Base-by-base conservation (phyloP, 2,113 vertebrate genomes). In the Halcyon senegalensis region DNA sequence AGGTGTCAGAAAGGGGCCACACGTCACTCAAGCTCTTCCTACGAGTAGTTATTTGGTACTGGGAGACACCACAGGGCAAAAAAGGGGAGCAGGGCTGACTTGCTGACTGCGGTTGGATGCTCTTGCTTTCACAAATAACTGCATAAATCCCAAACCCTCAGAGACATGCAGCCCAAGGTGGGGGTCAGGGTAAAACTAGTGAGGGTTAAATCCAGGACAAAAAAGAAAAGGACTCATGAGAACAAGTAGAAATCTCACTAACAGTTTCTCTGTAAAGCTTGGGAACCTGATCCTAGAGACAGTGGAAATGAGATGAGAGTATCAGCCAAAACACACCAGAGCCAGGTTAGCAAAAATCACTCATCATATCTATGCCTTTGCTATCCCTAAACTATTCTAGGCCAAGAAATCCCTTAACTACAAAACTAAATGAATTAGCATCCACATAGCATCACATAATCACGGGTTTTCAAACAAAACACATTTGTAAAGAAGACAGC, bases 331-430 rank as follows among this genome's bases (percentile, higher is more conserved):
- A 73, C 5, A 50, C 9, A 18, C 30, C 70, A 44, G 19, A 58
- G 72, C 13, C 76, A 31, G 48, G 64, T 25, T 21, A 60, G 44
- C 20, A 87, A 75, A 82, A 35, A 31, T n/a, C 35, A 24, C 56
- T 67, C 5, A 1, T 21, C 4, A 1, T 16, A 73, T 13, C 33
- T 73, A 72, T 0, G 0, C 11, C 30, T 79, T 75, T 73, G 20
- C 62, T 76, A 27, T 37, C 10, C 5, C 56, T 55, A 67, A 64
- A 82, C 14, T 37, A 21, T 37, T 69, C 35, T 31, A 25, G 48
- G 50, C 39, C 85, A 60, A 81, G 55, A 70, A 8, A 79, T 20
- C 23, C 13, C 16, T 75, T 33, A 55, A 5, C 39, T 56, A 48
- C 13, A 43, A 55, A 55, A 41, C 16, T 18, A 37, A 82, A 63